Evolutionary conservation across 2,888 invertebrate genomes (phyloP).

Genomic region (Colletes collaris): DNA sequence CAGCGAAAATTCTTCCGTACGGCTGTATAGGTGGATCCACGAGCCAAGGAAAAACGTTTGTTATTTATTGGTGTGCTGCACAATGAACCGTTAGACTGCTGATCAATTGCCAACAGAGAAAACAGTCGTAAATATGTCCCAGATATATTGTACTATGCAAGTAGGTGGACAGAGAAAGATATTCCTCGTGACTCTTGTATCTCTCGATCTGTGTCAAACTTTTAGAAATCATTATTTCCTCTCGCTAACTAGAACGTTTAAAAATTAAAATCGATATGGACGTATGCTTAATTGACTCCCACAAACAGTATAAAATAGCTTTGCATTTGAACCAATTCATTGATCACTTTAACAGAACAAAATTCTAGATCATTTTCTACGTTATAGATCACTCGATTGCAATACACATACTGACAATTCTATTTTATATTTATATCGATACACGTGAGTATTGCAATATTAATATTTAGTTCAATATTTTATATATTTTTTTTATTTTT

Average conservation of each 20-base stretch:
- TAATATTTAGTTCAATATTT: too few species aligned
- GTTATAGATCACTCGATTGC: too few species aligned
- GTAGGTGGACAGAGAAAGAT: slow-evolving; percentile 58
- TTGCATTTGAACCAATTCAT: too few species aligned
- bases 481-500: too few species aligned
- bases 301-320: too few species aligned
- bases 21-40: slow-evolving; percentile 20
- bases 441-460: too few species aligned
- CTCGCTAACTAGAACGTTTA: not conserved
- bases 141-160: slow-evolving; percentile 51
- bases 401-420: too few species aligned
- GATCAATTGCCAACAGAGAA: slow-evolving; percentile 62
- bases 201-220: slow-evolving; percentile 33
- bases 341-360: too few species aligned
- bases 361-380: too few species aligned
- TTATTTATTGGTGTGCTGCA: slow-evolving; percentile 40
- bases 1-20: slow-evolving; percentile 19
- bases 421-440: too few species aligned
- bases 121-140: slow-evolving; percentile 58
- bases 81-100: slow-evolving; percentile 51
- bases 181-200: slow-evolving; percentile 51
- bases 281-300: too few species aligned
- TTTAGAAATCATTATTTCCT: slow-evolving; percentile 34
- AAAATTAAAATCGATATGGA: too few species aligned
- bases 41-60: slow-evolving; percentile 33